Conservation (phyloP, 1,140 invertebrate genomes). For the Temnothorax nylanderi region DNA sequence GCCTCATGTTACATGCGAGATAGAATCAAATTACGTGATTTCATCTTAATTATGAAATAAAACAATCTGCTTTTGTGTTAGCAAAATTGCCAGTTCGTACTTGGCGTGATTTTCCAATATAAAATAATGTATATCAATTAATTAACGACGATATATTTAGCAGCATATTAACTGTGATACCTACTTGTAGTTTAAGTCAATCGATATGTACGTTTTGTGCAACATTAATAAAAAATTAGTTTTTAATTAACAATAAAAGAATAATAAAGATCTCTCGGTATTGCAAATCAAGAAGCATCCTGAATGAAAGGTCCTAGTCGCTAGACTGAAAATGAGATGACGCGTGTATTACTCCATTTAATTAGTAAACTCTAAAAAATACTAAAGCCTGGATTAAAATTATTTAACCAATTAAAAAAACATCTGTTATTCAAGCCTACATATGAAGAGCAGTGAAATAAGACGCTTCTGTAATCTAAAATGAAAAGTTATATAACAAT, state of each 20-base stretch:
- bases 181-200: background rate
- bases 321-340: conserved; percentile 70
- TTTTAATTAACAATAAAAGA: background rate
- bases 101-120: conserved; percentile 5
- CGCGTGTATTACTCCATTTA: background rate
- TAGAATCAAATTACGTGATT: conserved; percentile 61
- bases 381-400: background rate
- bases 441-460: background rate
- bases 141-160: background rate
- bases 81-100: background rate
- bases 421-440: background rate
- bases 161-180: background rate
- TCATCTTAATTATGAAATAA: conserved; percentile 66
- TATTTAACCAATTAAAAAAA: background rate
- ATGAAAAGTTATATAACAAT: background rate
- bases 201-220: background rate
- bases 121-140: background rate
- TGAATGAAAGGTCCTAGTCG: conserved; percentile 60
- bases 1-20: conserved; percentile 59
- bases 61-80: conserved; percentile 28
- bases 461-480: background rate
- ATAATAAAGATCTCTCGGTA: background rate
- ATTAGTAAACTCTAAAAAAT: background rate
- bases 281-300: conserved; percentile 72
- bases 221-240: background rate